phyloP scores from a whole-genome alignment of 2,888 invertebrate species.

The Timema cristinae region DNA sequence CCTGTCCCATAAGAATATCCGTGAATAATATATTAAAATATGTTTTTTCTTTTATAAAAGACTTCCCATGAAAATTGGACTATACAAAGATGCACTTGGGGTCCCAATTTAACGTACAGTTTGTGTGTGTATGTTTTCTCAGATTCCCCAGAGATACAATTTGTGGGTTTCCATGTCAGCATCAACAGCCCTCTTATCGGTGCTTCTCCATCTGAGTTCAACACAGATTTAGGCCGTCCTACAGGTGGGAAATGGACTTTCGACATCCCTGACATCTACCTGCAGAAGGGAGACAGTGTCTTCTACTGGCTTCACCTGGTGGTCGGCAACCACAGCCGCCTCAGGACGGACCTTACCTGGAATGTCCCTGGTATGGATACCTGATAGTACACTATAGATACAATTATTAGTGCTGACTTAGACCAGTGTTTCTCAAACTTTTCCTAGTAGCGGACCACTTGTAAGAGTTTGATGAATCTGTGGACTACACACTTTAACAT shows the following conservation, averaged over 20 bases:
- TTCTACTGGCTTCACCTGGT: slow-evolving; percentile 19
- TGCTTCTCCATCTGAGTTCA: slow-evolving; percentile 17
- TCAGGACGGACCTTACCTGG: slow-evolving; percentile 16
- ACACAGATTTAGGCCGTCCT: slow-evolving; percentile 20
- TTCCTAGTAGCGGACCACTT: not conserved
- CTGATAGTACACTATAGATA: too few species aligned
- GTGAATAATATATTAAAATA: not conserved
- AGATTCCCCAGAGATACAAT: slow-evolving; percentile 19
- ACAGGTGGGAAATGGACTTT: slow-evolving; percentile 16
- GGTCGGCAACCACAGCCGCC: not conserved
- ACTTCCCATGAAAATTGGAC: too few species aligned
- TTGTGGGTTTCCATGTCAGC: slow-evolving; percentile 25
- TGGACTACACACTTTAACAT: too few species aligned
- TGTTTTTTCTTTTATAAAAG: not conserved
- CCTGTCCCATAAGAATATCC: too few species aligned
- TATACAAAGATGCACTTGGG: not conserved
- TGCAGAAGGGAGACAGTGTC: slow-evolving; percentile 21
- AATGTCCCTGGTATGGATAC: slow-evolving; percentile 1
- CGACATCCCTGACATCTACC: slow-evolving; percentile 9
- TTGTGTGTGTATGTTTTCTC: not conserved
- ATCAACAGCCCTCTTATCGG: slow-evolving; percentile 19
- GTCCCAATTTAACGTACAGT: not conserved
- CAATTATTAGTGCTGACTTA: too few species aligned
- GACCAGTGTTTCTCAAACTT: not conserved
- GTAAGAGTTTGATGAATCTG: too few species aligned